Evolutionary conservation across 2,797 vertebrate genomes (phyloP), one percentile per base, ranked within the genome.

Genomic region (Thunnus albacares): DNA sequence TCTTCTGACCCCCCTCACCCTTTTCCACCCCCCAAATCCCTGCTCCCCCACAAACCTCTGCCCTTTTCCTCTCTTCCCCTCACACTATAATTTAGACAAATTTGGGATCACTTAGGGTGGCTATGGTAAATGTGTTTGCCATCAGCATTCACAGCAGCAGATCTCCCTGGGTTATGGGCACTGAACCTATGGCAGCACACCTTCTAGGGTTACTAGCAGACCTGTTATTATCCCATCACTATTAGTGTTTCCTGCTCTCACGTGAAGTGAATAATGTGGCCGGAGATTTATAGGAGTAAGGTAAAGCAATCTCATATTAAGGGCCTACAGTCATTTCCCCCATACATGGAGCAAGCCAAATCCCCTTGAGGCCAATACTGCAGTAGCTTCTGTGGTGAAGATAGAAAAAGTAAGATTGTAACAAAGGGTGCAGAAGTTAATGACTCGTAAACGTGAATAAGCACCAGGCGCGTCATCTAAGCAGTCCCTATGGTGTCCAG

Each of bases 21-120:
- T 71, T 75, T 70, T 79, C 82, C 78, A 75, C 51, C 79, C 76
- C 81, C 71, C 38, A 64, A 82, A 80, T 73, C 77, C n/a, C 75
- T 35, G 24, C 49, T 65, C 77, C 6, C 0, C 73, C 73, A 86
- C 79, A 88, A 79, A 89, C 77, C 90, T 72, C 76, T 82, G 53
- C 81, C 80, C 75, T 65, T 80, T 81, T 70, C 77, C 87, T 59
- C 59, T 78, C 30, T 71, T 63, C 58, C 80, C 80, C 45, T 90
- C 82, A 43, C 78, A 77, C 88, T 92, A 89, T 92, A 89, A 94
- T 95, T 94, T 89, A 87, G 90, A 93, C 90, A 92, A 90, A 93
- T 95, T 93, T 86, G 80, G 83, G 87, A 91, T 90, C 75, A 73
- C 60, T 75, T 74, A 68, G 69, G 81, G 82, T 24, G 43, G 89